Conservation (phyloP, 2,797 vertebrate species). For the Iguana delicatissima region DNA sequence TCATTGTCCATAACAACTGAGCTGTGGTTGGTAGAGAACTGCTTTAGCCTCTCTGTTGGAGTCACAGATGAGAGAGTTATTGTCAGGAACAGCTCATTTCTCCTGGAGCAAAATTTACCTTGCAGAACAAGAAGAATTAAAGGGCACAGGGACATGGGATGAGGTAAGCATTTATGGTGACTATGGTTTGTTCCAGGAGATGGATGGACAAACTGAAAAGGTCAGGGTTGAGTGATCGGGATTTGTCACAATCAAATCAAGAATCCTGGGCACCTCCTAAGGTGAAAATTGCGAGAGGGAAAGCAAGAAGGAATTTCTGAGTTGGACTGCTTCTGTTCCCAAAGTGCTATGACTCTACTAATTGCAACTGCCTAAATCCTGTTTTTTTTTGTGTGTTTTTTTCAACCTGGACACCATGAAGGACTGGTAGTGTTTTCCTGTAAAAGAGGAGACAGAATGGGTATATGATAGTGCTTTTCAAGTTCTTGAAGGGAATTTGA, state of each 20-base stretch:
- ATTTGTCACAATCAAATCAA: background rate
- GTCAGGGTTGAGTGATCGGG: background rate
- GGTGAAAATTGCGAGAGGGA: background rate
- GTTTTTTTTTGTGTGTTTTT: background rate
- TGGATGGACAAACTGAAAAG: background rate
- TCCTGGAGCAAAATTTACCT: conserved; percentile 9
- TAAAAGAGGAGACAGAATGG: background rate
- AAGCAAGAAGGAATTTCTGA: background rate
- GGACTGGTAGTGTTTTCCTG: background rate
- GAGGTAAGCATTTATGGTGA: background rate
- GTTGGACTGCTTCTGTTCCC: background rate
- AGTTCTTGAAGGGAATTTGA: background rate
- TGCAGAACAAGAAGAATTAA: conserved; percentile 11
- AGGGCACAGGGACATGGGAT: background rate
- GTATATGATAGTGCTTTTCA: background rate
- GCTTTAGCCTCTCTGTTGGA: background rate
- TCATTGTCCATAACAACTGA: conserved; percentile 3
- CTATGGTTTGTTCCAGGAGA: background rate
- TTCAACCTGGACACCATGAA: background rate
- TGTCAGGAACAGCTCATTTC: conserved; percentile 1
- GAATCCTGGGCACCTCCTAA: background rate
- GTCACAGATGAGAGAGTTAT: conserved; percentile 13
- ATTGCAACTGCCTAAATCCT: background rate
- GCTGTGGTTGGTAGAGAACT: background rate
- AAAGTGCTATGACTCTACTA: no score